A percentile compares a stretch with the other conserved stretches of the same genome.
Evolutionary conservation across 2,113 vertebrate species (phyloP).

Genomic region (human): DNA sequence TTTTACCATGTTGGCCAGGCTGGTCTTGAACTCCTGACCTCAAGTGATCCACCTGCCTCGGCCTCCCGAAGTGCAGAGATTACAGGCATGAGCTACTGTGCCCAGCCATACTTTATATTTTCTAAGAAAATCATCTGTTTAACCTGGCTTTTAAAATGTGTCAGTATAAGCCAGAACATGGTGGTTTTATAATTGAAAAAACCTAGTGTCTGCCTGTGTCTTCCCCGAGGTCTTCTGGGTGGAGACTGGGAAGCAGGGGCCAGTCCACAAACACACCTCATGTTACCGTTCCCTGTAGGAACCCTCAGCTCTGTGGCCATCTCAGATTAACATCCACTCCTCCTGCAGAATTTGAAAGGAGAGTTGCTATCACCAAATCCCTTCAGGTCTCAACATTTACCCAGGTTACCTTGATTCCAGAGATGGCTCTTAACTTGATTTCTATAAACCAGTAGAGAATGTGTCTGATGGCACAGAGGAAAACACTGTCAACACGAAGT

Average conservation of each 20-base stretch:
- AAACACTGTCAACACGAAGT: accelerated
- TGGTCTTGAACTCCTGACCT: too few relatives aligned
- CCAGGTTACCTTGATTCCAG: background rate
- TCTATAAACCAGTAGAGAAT: accelerated
- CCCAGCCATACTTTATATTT: background rate
- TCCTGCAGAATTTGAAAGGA: background rate
- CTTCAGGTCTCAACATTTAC: too few relatives aligned
- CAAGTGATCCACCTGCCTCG: too few relatives aligned
- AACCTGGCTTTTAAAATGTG: background rate
- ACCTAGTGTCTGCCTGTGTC: background rate
- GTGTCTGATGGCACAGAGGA: background rate
- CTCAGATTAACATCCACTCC: accelerated
- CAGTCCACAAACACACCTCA: background rate
- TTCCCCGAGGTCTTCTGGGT: background rate
- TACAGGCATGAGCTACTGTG: too few relatives aligned
- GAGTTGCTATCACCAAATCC: accelerated
- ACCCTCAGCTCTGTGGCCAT: background rate
- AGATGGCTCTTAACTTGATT: background rate
- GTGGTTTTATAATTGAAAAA: background rate
- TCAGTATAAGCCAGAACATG: background rate
- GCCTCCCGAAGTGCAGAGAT: too few relatives aligned
- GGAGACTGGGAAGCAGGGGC: background rate
- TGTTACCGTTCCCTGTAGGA: background rate
- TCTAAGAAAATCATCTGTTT: background rate
- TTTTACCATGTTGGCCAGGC: too few relatives aligned